Evolutionary conservation across 1,140 invertebrate genomes (phyloP).

Genomic region (Calliphora vicina): DNA sequence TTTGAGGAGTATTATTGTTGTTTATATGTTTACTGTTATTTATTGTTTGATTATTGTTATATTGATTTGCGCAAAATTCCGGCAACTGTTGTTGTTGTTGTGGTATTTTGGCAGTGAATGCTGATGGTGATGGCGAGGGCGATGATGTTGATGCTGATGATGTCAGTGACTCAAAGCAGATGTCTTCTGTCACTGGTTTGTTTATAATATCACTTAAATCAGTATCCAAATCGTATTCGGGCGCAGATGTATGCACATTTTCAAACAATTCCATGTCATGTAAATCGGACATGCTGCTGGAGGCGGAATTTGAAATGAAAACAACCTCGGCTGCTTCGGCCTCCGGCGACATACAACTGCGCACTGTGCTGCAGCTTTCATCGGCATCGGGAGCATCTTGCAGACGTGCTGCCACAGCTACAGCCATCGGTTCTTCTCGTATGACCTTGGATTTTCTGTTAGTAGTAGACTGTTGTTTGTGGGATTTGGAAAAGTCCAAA

Average conservation of each 20-base stretch:
- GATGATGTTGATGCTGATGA: slow-evolving; percentile 42
- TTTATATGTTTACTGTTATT: slow-evolving; percentile 22
- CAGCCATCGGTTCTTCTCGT: slow-evolving; percentile 52
- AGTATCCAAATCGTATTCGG: slow-evolving; percentile 53
- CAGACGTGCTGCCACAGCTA: slow-evolving; percentile 54
- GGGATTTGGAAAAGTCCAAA: slow-evolving; percentile 50
- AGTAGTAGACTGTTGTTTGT: slow-evolving; percentile 39
- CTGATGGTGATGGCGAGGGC: slow-evolving; percentile 15
- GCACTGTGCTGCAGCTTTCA: slow-evolving; percentile 51
- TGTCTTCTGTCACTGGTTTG: slow-evolving; percentile 20
- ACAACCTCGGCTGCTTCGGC: slow-evolving; percentile 57
- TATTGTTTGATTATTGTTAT: slow-evolving; percentile 23
- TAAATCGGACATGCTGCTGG: slow-evolving; percentile 58
- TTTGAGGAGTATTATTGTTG: neutral
- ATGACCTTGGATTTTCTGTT: slow-evolving; percentile 32
- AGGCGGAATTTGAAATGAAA: slow-evolving; percentile 54
- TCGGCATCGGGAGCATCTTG: slow-evolving; percentile 45
- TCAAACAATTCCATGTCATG: slow-evolving; percentile 55
- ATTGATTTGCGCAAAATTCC: neutral
- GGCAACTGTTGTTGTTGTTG: slow-evolving; percentile 9
- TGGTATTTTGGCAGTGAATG: slow-evolving; percentile 22
- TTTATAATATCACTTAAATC: slow-evolving; percentile 45
- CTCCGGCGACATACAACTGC: slow-evolving; percentile 49
- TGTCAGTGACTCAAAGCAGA: slow-evolving; percentile 42
- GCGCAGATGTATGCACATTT: slow-evolving; percentile 46